These are phyloP conservation scores for Gephyroberyx darwinii DNA, from an alignment of 2,797 vertebrate genomes.

Conservation along the genomic window DNA sequence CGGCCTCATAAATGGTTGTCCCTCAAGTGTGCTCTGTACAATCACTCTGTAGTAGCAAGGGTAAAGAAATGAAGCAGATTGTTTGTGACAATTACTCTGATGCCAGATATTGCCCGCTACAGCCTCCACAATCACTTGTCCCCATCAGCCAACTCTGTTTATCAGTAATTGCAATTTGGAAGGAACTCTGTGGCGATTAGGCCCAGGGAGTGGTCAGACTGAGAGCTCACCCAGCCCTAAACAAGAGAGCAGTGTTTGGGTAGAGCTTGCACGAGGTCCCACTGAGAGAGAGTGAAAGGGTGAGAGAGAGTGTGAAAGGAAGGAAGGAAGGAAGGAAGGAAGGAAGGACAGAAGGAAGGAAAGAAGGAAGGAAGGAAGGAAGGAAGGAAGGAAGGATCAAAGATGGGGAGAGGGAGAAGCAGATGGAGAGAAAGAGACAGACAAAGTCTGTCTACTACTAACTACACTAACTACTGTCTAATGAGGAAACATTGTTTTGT, in stretches of 20 bases:
- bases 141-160: conserved; percentile 82
- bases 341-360: conserved; percentile 47
- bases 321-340: conserved; percentile 26
- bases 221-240: conserved; percentile 79
- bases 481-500: conserved; percentile 17
- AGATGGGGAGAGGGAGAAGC: conserved; percentile 23
- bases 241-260: conserved; percentile 82
- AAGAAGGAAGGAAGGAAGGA: conserved; percentile 35
- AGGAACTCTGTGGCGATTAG: conserved; percentile 80
- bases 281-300: conserved; percentile 52
- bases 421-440: conserved; percentile 5
- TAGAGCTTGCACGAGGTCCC: conserved; percentile 78
- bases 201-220: conserved; percentile 77
- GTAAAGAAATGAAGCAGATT: conserved; percentile 76
- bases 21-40: conserved; percentile 73
- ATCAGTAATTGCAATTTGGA: conserved; percentile 85
- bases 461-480: conserved; percentile 30
- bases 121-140: conserved; percentile 76
- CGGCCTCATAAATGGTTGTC: conserved; percentile 74
- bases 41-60: conserved; percentile 64
- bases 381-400: conserved; percentile 6
- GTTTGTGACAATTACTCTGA: conserved; percentile 85
- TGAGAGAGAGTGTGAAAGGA: conserved; percentile 43
- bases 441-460: not conserved
- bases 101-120: conserved; percentile 82